Conservation (phyloP, 2,797 vertebrate genomes). For the Lagocephalus sceleratus region DNA sequence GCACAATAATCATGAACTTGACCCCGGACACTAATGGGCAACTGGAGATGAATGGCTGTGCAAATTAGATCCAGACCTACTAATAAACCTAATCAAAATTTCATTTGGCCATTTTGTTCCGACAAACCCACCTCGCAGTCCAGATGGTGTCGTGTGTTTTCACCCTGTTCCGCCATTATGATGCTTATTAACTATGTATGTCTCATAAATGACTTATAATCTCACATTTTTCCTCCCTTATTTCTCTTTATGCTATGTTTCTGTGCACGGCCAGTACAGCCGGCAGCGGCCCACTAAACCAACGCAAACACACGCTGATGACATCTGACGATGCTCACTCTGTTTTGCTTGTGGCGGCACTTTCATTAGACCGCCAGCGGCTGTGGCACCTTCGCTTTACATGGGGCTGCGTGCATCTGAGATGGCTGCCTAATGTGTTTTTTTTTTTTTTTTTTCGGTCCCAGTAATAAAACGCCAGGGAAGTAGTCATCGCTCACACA, state of each 20-base stretch:
- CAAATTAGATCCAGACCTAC: constrained; percentile 74
- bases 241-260: constrained; percentile 42
- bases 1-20: constrained; percentile 45
- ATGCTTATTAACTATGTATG: constrained; percentile 84
- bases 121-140: constrained; percentile 78
- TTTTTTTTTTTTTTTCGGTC: too few species aligned
- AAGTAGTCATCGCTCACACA: constrained; percentile 36
- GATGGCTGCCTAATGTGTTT: constrained; percentile 31
- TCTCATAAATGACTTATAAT: constrained; percentile 76
- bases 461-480: constrained; percentile 27
- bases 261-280: constrained; percentile 51
- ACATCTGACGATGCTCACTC: constrained; percentile 4
- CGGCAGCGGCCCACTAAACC: constrained; percentile 32
- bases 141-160: constrained; percentile 82
- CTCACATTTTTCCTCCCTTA: constrained; percentile 34
- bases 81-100: constrained; percentile 87
- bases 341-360: constrained; percentile 14
- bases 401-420: constrained; percentile 11
- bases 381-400: constrained; percentile 36
- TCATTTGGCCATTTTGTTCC: constrained; percentile 85
- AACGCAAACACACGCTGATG: constrained; percentile 26
- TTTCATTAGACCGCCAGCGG: constrained; percentile 14
- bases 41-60: constrained; percentile 74
- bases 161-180: constrained; percentile 73
- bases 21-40: constrained; percentile 64